Percentiles rank a stretch among this genome's conserved stretches.
Evolutionary conservation across 2,113 vertebrate species (phyloP).

Genomic region (Apteryx owenii): DNA sequence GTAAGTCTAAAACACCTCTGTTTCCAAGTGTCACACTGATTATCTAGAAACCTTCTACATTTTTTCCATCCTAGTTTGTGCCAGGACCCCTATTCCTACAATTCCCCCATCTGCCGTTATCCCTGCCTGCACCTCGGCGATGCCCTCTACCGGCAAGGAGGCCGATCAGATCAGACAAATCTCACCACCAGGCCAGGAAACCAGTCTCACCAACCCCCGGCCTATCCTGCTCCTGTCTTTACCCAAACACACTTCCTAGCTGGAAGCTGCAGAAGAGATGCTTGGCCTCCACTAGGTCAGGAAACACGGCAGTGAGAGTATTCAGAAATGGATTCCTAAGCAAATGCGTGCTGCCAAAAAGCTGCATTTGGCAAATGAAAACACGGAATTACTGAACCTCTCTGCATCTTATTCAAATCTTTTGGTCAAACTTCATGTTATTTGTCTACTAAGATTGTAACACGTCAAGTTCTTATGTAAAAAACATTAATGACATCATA

Average conservation of each 20-base stretch:
- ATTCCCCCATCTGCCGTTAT: accelerated
- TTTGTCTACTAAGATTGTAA: not conserved
- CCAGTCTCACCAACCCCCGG: not conserved
- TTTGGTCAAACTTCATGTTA: not conserved
- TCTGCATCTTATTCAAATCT: not conserved
- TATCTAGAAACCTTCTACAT: not conserved
- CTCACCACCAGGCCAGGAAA: not conserved
- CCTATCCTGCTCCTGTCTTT: accelerated
- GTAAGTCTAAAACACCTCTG: not conserved
- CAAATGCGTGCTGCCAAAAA: not conserved
- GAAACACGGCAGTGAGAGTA: too few species aligned
- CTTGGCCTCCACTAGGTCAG: not conserved
- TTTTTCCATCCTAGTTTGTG: not conserved
- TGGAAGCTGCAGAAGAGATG: not conserved
- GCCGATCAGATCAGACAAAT: not conserved
- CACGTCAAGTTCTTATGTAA: not conserved
- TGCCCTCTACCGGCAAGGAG: not conserved
- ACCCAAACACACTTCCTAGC: not conserved
- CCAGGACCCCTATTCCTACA: not conserved
- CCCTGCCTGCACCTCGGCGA: not conserved
- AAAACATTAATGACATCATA: not conserved
- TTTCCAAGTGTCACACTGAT: not conserved
- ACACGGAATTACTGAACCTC: not conserved
- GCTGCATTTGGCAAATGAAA: not conserved
- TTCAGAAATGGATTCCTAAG: not conserved